Evolutionary conservation across 2,888 invertebrate genomes (phyloP), one percentile per base, ranked within the genome.

Genomic region (Saturnia japonica): DNA sequence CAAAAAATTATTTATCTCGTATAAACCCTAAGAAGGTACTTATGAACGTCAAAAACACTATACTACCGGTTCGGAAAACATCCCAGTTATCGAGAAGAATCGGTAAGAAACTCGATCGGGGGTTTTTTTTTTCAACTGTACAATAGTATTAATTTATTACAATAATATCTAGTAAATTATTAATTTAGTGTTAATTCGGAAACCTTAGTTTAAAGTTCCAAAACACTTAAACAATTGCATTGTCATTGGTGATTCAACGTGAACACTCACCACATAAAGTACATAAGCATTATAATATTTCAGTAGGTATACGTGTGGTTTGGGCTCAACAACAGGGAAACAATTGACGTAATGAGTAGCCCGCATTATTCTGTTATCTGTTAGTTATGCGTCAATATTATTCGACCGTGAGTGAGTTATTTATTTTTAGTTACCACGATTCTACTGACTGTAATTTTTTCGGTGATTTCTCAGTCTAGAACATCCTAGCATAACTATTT

Each of bases 331-430:
- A 34, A 68, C 72, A 70, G 66, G 73, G 74, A 74, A 68, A 67
- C 72, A 34, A 73, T 72, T 77, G 77, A 77, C 76, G 75, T 70
- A 76, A 22, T 64, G 19, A 34, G 34, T 25, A 62, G 68, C 78
- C 78, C 78, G 77, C 77, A 78, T 78, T 47, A 19, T 68, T 45
- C 19, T 4, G 14, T n/a, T 68, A 68, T 68, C 51, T 28, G 25
- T 19, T 54, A 9, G 8, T 64, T 68, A 34, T 68, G 68, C 47
- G 54, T 22, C 19, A 68, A 28, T 54, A 54, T 68, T 51, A 68
- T 54, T 22, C 51, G 22, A 47, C 68, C 12, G 11, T 54, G 54
- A 51, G 16, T 64, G 16, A 8, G 34, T 62, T 40, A 40, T n/a
- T 40, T 64, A 64, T 64, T 64, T 64, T 64, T 64, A 34, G 34